These are phyloP conservation scores for Cydia splendana DNA, from an alignment of 1,140 invertebrate genomes.

Conservation along the genomic window DNA sequence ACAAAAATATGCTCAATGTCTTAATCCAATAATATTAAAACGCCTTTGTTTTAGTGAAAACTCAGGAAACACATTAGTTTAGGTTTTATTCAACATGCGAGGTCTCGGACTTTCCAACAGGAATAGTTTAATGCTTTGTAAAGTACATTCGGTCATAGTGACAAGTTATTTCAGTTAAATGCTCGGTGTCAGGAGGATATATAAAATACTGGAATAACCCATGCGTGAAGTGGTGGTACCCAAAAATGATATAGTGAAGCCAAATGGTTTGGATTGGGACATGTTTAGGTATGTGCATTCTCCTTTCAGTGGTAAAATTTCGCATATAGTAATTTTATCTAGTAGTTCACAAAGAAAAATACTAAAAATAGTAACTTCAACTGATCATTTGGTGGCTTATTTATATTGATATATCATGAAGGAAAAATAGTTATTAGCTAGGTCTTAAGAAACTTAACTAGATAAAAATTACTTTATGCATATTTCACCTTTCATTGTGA, in stretches of 20 bases:
- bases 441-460: not conserved
- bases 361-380: too few relatives aligned
- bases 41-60: too few relatives aligned
- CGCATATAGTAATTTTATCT: not conserved
- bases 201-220: not conserved
- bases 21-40: too few relatives aligned
- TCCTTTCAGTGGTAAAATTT: not conserved
- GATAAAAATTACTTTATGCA: not conserved
- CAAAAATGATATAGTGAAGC: conserved; percentile 25
- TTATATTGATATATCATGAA: not conserved
- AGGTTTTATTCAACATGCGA: too few relatives aligned
- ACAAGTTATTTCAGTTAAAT: too few relatives aligned
- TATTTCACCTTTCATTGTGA: not conserved
- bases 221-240: not conserved
- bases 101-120: too few relatives aligned
- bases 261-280: conserved; percentile 23
- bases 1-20: too few relatives aligned
- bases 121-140: too few relatives aligned
- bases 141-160: too few relatives aligned
- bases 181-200: too few relatives aligned
- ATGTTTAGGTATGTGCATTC: conserved; percentile 9
- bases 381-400: not conserved
- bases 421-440: not conserved
- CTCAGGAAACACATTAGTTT: too few relatives aligned
- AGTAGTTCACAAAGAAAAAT: not conserved